Percentiles rank a stretch among this genome's conserved stretches.
These are phyloP conservation scores for Phortica variegata DNA, from an alignment of 1,140 invertebrate species.

Conservation along the genomic window DNA sequence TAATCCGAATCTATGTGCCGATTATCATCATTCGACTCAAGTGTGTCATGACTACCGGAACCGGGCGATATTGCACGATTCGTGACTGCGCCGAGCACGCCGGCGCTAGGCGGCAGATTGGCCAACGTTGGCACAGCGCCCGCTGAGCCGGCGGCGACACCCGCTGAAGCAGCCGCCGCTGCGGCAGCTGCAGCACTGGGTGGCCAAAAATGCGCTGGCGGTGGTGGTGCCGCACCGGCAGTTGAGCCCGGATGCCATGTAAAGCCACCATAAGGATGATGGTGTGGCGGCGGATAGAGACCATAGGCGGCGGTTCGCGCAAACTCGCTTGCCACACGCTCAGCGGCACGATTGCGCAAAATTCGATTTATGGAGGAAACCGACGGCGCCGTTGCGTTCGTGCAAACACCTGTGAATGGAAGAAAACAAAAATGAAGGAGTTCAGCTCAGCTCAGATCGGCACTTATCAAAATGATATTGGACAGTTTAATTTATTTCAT, in stretches of 20 bases:
- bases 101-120: slow-evolving; percentile 28
- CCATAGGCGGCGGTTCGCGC: slow-evolving; percentile 87
- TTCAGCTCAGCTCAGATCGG: no score
- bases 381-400: slow-evolving; percentile 85
- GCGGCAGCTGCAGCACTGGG: slow-evolving; percentile 11
- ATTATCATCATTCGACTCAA: slow-evolving; percentile 53
- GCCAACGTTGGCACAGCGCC: slow-evolving; percentile 36
- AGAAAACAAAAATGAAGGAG: no score
- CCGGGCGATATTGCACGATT: slow-evolving; percentile 48
- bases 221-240: slow-evolving; percentile 13
- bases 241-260: slow-evolving; percentile 48
- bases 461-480: no score
- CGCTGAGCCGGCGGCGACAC: slow-evolving; percentile 28
- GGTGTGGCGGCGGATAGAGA: slow-evolving; percentile 68
- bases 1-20: slow-evolving; percentile 67
- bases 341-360: slow-evolving; percentile 84
- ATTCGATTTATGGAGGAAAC: slow-evolving; percentile 93
- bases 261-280: slow-evolving; percentile 67
- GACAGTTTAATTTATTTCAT: no score
- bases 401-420: slow-evolving; percentile 69
- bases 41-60: slow-evolving; percentile 53
- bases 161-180: slow-evolving; percentile 15
- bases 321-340: slow-evolving; percentile 88
- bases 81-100: slow-evolving; percentile 17
- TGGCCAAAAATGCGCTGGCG: slow-evolving; percentile 28